Evolutionary conservation across 2,888 invertebrate genomes (phyloP), one percentile per base, ranked within the genome.

Genomic region (Aromia moschata): DNA sequence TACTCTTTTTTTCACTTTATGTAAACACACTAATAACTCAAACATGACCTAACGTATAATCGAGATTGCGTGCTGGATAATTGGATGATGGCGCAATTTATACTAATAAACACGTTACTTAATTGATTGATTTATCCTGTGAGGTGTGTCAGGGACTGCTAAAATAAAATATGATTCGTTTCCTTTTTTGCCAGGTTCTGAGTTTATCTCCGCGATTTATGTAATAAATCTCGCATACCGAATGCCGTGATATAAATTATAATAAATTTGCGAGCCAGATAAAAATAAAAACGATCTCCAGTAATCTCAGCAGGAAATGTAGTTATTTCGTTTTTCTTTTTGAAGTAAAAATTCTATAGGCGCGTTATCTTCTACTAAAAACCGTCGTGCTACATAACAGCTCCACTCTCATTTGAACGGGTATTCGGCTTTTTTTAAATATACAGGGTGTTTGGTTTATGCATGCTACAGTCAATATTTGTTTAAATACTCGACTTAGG

Each of bases 121-220:
- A 1, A n/a, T 1, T 40, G 40, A 40, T 40, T 40, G 40, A 40
- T 40, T 1, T 16, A 16, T 40, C 40, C 40, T 40, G 40, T 4
- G 4, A 25, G 25, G 25, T 25, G 25, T 25, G 25, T 25, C 25
- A 25, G 25, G 25, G 25, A 25, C 9, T 25, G 9, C 25, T 25
- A 9, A 9, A 25, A 25, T 25, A 25, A 25, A 25, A 25, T 25
- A n/a, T n/a, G n/a, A n/a, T n/a, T n/a, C n/a, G 25, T 4, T 5
- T 25, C 5, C 5, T 25, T 4, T 25, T 25, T 5, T 25, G 25
- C 25, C 4, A 25, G 5, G 9, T 25, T n/a, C n/a, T 25, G 25
- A 25, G 25, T 25, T 25, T 5, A 25, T 4, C 25, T 9, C 4
- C 25, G 9, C 25, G 9, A 25, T 25, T 5, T 25, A 25, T 25